Evolutionary conservation across 2,888 invertebrate genomes (phyloP), one percentile per base, ranked within the genome.

Genomic region (Tinea pellionella): DNA sequence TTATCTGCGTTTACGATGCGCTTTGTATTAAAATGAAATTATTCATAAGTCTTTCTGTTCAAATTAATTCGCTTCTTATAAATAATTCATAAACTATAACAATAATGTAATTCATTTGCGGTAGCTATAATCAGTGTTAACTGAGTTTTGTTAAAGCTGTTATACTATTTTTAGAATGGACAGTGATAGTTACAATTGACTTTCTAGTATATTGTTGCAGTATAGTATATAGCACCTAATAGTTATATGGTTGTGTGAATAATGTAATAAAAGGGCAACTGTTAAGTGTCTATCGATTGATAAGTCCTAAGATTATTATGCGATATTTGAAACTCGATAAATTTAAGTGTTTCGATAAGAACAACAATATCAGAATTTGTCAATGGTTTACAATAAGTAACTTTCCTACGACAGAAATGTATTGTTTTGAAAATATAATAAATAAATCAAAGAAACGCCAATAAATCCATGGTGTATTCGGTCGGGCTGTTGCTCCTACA

Each of bases 361-460:
- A 53, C 18, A 24, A 24, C 53, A 24, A 53, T 53, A 6, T 18
- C 24, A 24, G 4, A 18, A 24, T 24, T 53, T n/a, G 53, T 12
- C 13, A 1, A 18, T 15, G 15, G 47, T 8, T 4, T 53, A 24
- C 15, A 47, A 47, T n/a, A 16, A 47, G 47, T 47, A 47, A 37
- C 9, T 37, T 37, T 37, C 9, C 37, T 6, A 37, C 9, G 37
- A 37, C 37, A 37, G 37, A 37, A 16, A 47, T 47, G 47, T 47
- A 47, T 47, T 47, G 47, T 16, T 47, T 16, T 47, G 57, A 32
- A 57, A 57, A 32, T n/a, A n/a, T n/a, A n/a, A n/a, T n/a, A 13
- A 57, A 57, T 57, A 57, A 57, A 30, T 57, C 57, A 57, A 29
- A 57, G 12, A 32, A 57, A 32, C 15, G 1, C 29, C 15, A 57